Conservation (phyloP, 30 jellyfish, hydroid and myxozoan genomes). For the Chrysaora quinquecirrha region DNA sequence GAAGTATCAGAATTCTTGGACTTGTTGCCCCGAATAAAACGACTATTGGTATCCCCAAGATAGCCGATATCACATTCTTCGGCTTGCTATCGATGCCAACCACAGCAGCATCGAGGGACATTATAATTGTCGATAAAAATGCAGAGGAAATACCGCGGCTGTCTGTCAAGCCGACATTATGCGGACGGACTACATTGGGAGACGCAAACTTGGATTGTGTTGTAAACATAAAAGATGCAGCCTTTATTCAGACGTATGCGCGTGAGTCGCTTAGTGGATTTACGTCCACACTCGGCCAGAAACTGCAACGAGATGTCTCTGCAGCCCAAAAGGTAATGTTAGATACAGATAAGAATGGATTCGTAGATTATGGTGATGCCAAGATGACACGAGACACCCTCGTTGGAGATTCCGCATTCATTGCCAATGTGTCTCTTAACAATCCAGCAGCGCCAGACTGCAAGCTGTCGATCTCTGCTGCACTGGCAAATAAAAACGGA, state of each 20-base stretch:
- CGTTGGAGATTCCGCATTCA: constrained; percentile 45
- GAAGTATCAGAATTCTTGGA: constrained; percentile 59
- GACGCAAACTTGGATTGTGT: constrained; percentile 82
- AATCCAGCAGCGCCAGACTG: constrained; percentile 58
- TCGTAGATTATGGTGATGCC: constrained; percentile 61
- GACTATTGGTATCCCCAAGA: constrained; percentile 52
- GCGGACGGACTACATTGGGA: constrained; percentile 51
- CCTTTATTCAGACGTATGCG: constrained; percentile 61
- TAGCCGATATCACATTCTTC: constrained; percentile 70
- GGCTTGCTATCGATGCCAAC: constrained; percentile 46
- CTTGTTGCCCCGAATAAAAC: constrained; percentile 26
- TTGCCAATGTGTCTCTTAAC: constrained; percentile 26
- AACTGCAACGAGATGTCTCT: constrained; percentile 5
- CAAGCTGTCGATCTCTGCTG: constrained; percentile 48
- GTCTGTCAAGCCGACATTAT: constrained; percentile 33
- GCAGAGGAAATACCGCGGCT: constrained; percentile 53
- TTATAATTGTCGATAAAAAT: constrained; percentile 61
- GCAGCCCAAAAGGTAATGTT: constrained; percentile 2
- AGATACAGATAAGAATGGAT: constrained; percentile 75
- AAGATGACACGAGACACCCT: constrained; percentile 22
- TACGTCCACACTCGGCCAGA: constrained; percentile 38
- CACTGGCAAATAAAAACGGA: constrained; percentile 24
- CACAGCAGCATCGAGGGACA: constrained; percentile 7
- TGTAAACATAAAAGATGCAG: constrained; percentile 78
- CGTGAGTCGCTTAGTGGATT: constrained; percentile 56